These are phyloP conservation scores for Fragum sueziense DNA, from an alignment of 2,888 invertebrate genomes.

Conservation along the genomic window DNA sequence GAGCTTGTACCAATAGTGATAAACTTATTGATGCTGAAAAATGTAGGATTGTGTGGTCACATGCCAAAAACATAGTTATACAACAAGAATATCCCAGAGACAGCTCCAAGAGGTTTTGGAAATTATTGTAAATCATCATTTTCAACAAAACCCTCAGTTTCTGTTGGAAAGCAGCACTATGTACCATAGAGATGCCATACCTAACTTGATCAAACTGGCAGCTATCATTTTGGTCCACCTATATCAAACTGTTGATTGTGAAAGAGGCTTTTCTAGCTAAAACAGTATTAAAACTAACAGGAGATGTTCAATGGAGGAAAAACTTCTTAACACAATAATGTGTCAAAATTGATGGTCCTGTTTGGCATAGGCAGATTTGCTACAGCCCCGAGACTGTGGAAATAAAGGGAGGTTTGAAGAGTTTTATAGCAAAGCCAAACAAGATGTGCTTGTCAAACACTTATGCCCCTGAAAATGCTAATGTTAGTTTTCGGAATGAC, in stretches of 20 bases:
- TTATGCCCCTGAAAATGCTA: too few species aligned
- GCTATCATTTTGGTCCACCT: neutral
- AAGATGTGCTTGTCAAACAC: too few species aligned
- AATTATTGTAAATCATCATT: conserved; percentile 4
- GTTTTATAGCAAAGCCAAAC: neutral
- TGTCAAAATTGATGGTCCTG: conserved; percentile 3
- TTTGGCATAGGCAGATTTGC: neutral
- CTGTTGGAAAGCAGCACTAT: too few species aligned
- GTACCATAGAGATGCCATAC: conserved; percentile 4
- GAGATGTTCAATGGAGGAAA: neutral
- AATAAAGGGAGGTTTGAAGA: neutral
- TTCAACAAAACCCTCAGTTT: too few species aligned
- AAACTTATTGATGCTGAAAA: conserved; percentile 8
- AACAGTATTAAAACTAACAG: conserved; percentile 2
- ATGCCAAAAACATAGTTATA: neutral
- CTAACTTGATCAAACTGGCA: neutral
- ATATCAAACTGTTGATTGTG: conserved; percentile 1
- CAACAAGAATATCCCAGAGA: neutral
- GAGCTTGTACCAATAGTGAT: neutral
- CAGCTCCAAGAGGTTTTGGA: neutral
- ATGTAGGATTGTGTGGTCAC: conserved; percentile 6
- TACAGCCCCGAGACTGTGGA: neutral
- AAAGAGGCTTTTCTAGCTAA: neutral
- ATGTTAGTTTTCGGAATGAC: too few species aligned
- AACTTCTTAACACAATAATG: neutral